phyloP scores from a whole-genome alignment of 2,113 vertebrate genomes.

The Prolemur simus region DNA sequence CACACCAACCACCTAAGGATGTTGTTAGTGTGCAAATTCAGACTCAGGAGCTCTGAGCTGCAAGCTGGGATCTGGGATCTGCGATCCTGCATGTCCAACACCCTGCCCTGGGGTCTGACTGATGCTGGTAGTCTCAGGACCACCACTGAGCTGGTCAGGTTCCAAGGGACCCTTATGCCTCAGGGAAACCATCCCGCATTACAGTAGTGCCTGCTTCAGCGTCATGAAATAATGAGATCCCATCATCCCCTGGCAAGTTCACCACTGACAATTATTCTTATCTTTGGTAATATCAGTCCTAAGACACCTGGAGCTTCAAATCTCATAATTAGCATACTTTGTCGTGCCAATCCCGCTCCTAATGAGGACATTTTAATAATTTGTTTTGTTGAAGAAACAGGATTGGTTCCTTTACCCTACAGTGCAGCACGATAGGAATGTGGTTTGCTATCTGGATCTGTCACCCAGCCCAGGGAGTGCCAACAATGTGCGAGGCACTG shows the following conservation, averaged over 20 bases:
- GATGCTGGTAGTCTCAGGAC: not conserved
- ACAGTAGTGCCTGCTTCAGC: not conserved
- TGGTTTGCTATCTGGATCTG: not conserved
- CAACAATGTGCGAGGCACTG: not conserved
- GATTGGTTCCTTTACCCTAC: not conserved
- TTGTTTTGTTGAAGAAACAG: slow-evolving; percentile 43
- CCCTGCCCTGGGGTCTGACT: not conserved
- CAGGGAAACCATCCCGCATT: not conserved
- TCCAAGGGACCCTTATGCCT: not conserved
- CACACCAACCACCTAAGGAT: not conserved
- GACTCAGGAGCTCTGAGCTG: not conserved
- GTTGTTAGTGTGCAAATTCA: not conserved
- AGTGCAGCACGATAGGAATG: not conserved
- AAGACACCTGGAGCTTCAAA: not conserved
- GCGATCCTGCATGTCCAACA: not conserved
- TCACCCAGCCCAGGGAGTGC: not conserved
- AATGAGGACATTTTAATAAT: slow-evolving; percentile 43
- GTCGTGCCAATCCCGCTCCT: not conserved
- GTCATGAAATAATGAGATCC: slow-evolving; percentile 49
- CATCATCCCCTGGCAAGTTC: not conserved
- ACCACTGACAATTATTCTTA: not conserved
- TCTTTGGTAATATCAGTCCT: slow-evolving; percentile 37
- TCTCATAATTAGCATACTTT: slow-evolving; percentile 38
- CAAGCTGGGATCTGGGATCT: too few species aligned
- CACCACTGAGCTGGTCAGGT: not conserved